A percentile compares a stretch with the other conserved stretches of the same genome.
Evolutionary conservation across 2,113 vertebrate species (phyloP).

Genomic region (Corvus moneduloides): DNA sequence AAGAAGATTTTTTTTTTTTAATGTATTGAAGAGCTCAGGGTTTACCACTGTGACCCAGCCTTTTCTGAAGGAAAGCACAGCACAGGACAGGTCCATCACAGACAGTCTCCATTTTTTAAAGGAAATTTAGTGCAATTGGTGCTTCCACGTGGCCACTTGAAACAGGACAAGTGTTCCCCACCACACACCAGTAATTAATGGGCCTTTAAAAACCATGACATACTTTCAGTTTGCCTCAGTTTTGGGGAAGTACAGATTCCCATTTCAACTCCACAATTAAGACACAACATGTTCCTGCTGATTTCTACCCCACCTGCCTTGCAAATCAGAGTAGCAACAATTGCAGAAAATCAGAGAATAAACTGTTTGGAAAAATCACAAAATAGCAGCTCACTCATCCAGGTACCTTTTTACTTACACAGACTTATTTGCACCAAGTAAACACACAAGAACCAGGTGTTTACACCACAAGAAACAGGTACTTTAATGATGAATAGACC

Average conservation of each 20-base stretch:
- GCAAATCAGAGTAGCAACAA: not conserved
- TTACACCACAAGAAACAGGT: not conserved
- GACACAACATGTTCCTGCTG: not conserved
- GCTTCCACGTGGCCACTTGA: fast-evolving
- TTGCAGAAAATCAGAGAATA: not conserved
- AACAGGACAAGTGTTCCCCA: not conserved
- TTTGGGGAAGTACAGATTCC: not conserved
- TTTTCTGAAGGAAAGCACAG: not conserved
- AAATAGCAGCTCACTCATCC: not conserved
- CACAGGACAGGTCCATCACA: not conserved
- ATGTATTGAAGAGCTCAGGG: not conserved
- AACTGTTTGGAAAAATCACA: not conserved
- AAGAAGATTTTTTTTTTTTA: not conserved
- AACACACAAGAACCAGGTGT: not conserved
- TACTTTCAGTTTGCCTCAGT: not conserved
- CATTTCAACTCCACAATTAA: not conserved
- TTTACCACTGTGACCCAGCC: not conserved
- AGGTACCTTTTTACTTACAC: not conserved
- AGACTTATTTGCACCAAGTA: not conserved
- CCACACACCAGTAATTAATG: fast-evolving
- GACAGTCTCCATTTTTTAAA: not conserved
- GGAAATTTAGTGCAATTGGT: not conserved
- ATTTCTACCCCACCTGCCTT: not conserved
- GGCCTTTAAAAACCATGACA: not conserved
- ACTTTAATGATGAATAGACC: not conserved